Evolutionary conservation across 2,113 vertebrate species (phyloP).

Genomic region (Tichodroma muraria): DNA sequence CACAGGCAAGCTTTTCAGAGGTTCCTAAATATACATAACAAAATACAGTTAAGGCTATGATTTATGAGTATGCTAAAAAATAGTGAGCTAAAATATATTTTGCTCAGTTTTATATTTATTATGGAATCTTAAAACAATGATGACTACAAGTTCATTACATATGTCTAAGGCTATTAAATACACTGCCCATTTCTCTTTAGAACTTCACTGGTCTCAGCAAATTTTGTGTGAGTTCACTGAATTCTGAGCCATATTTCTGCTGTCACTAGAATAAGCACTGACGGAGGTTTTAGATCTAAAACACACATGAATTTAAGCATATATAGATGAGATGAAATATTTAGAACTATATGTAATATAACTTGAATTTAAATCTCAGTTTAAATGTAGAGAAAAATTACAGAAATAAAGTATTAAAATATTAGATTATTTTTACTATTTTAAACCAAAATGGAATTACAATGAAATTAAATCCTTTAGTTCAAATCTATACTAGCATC

Average conservation of each 20-base stretch:
- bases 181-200: background rate
- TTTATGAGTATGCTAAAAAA: background rate
- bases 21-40: slow-evolving; percentile 4
- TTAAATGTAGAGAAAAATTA: background rate
- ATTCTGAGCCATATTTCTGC: background rate
- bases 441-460: background rate
- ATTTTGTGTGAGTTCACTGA: background rate
- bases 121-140: background rate
- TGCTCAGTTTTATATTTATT: background rate
- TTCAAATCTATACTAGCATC: background rate
- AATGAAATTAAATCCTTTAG: background rate
- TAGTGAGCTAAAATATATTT: background rate
- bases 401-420: background rate
- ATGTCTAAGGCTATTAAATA: background rate
- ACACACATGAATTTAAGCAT: background rate
- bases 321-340: background rate
- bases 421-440: background rate
- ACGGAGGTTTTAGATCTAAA: background rate
- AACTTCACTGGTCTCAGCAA: background rate
- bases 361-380: background rate
- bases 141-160: background rate
- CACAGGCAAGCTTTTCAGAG: slow-evolving; percentile 50
- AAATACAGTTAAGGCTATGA: background rate
- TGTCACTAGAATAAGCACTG: background rate
- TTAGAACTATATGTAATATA: background rate